phyloP scores from a whole-genome alignment of 2,113 vertebrate genomes.

The Sclerurus mexicanus region DNA sequence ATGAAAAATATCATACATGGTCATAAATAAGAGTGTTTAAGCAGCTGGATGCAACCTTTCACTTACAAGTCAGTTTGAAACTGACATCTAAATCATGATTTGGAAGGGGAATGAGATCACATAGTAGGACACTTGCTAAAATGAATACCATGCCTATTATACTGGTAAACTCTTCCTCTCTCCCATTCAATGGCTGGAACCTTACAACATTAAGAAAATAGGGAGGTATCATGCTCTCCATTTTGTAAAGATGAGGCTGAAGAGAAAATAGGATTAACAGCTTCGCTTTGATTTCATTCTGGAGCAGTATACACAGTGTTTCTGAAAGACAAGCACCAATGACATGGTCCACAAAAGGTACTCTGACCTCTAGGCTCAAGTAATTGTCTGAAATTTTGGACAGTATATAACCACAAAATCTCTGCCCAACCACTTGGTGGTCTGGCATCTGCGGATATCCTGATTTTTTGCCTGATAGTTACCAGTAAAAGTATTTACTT shows the following conservation, averaged over 20 bases:
- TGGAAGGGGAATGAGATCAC: neutral
- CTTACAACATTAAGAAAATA: neutral
- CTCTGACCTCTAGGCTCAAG: fast-evolving
- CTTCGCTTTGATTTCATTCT: neutral
- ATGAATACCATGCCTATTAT: neutral
- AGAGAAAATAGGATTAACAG: neutral
- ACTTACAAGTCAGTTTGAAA: neutral
- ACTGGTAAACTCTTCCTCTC: neutral
- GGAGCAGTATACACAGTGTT: neutral
- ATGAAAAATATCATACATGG: neutral
- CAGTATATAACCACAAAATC: neutral
- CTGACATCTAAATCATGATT: neutral
- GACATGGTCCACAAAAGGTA: neutral
- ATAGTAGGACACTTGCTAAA: neutral
- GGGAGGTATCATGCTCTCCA: neutral
- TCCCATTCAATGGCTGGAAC: neutral
- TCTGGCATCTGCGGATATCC: neutral
- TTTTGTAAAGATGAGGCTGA: neutral
- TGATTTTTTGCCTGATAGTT: neutral
- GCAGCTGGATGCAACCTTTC: neutral
- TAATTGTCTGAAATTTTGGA: neutral
- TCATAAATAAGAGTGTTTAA: neutral
- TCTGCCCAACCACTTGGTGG: neutral
- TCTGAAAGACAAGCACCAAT: neutral
- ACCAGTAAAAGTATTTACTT: neutral